These are phyloP conservation scores for Campylomormyrus tamandua DNA, from an alignment of 2,113 vertebrate species.

Conservation along the genomic window DNA sequence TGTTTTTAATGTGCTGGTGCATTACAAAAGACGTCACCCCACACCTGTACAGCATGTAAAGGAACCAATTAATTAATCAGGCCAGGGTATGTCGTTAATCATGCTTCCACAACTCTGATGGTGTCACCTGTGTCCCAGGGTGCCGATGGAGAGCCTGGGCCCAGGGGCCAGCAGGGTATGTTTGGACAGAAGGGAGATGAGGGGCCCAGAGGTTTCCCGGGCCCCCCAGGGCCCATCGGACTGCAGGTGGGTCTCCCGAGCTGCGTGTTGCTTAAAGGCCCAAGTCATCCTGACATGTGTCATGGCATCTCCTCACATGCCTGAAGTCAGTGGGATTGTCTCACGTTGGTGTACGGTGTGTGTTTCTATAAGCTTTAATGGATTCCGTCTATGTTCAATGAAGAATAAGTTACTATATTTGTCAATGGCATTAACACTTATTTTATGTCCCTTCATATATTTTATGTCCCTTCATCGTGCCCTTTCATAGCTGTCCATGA, in stretches of 20 bases:
- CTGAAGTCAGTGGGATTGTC: neutral
- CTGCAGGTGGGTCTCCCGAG: conserved; percentile 71
- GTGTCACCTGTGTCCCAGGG: conserved; percentile 57
- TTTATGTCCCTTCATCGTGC: neutral
- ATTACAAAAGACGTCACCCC: neutral
- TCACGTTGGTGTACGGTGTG: neutral
- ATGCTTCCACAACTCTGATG: neutral
- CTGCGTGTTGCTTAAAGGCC: neutral
- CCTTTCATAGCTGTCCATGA: neutral
- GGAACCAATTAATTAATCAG: neutral
- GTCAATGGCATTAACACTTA: neutral
- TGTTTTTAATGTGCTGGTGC: conserved; percentile 13
- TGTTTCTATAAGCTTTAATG: neutral
- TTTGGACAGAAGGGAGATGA: conserved; percentile 98
- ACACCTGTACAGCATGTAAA: neutral
- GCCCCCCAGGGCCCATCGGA: conserved; percentile 90
- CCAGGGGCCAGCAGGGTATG: conserved; percentile 95
- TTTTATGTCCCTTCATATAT: neutral
- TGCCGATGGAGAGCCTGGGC: conserved; percentile 89
- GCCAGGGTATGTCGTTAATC: neutral
- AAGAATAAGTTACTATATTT: neutral
- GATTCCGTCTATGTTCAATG: neutral
- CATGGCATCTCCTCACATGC: neutral
- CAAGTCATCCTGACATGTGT: neutral
- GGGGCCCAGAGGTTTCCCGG: conserved; percentile 89